A percentile compares a stretch with the other conserved stretches of the same genome.
Evolutionary conservation across 2,888 invertebrate species (phyloP).

Genomic region (Himalopsyche japonica): DNA sequence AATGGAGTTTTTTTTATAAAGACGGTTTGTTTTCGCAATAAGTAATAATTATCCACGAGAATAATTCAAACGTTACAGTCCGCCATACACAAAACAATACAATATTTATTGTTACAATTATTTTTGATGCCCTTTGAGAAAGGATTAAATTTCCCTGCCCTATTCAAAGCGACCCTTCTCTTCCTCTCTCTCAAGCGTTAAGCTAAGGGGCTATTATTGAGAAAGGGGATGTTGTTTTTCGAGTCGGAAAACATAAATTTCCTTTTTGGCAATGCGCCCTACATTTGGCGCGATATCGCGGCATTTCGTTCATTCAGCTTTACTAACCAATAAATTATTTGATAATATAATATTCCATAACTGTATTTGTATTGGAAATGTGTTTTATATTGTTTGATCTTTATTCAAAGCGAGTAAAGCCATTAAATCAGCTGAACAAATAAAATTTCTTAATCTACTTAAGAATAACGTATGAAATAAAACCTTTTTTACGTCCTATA

Average conservation of each 20-base stretch:
- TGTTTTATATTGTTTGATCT: not conserved
- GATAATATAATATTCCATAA: not conserved
- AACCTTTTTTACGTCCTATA: too few relatives aligned
- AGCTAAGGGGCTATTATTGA: not conserved
- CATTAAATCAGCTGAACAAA: not conserved
- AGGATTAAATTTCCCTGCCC: not conserved
- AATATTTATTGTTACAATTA: not conserved
- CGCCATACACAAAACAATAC: not conserved
- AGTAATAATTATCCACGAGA: not conserved
- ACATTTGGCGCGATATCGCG: not conserved
- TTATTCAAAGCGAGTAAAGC: not conserved
- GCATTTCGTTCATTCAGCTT: not conserved
- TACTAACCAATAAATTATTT: not conserved
- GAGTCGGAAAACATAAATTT: not conserved
- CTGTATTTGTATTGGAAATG: not conserved
- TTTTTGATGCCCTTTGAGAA: not conserved
- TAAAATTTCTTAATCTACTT: too few relatives aligned
- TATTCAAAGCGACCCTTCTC: not conserved
- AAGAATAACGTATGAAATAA: too few relatives aligned
- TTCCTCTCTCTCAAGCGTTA: not conserved
- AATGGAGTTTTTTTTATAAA: not conserved
- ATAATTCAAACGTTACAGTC: not conserved
- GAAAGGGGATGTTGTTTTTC: not conserved
- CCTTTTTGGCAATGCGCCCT: not conserved
- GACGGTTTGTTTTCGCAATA: not conserved